These are phyloP conservation scores for Dastarcus helophoroides DNA, from an alignment of 2,888 invertebrate species.

Conservation along the genomic window DNA sequence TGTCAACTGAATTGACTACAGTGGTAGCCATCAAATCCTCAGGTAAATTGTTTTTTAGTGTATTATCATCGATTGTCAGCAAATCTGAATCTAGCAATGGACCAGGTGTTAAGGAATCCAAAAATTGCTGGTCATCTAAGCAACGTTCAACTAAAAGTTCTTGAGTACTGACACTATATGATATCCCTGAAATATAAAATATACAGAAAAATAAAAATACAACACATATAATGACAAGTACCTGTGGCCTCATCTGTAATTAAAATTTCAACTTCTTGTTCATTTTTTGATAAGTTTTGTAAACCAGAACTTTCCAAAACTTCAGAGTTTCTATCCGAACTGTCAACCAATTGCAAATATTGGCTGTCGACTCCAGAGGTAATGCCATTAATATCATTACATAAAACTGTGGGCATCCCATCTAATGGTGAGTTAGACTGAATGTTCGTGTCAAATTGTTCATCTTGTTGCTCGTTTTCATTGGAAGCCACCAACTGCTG, in stretches of 20 bases:
- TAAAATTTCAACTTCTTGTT: slow-evolving; percentile 34
- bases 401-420: slow-evolving; percentile 23
- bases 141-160: slow-evolving; percentile 31
- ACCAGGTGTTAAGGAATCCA: slow-evolving; percentile 27
- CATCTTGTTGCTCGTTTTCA: slow-evolving; percentile 14
- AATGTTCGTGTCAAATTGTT: slow-evolving; percentile 15
- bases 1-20: slow-evolving; percentile 11
- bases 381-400: slow-evolving; percentile 25
- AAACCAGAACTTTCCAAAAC: slow-evolving; percentile 12
- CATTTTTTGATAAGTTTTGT: slow-evolving; percentile 21
- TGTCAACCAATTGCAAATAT: slow-evolving; percentile 26
- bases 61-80: slow-evolving; percentile 30
- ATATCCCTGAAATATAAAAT: slow-evolving; percentile 16
- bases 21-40: slow-evolving; percentile 22
- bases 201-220: neutral
- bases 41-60: slow-evolving; percentile 29
- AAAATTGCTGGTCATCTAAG: slow-evolving; percentile 31
- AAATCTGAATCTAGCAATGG: slow-evolving; percentile 28
- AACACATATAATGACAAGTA: slow-evolving; percentile 7
- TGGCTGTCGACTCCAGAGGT: slow-evolving; percentile 26
- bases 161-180: slow-evolving; percentile 27
- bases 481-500: slow-evolving; percentile 28
- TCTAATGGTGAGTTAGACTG: slow-evolving; percentile 18
- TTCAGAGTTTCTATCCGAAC: slow-evolving; percentile 4
- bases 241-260: slow-evolving; percentile 36